Conservation (phyloP, 2,888 invertebrate species). For the Calameuta idolon region DNA sequence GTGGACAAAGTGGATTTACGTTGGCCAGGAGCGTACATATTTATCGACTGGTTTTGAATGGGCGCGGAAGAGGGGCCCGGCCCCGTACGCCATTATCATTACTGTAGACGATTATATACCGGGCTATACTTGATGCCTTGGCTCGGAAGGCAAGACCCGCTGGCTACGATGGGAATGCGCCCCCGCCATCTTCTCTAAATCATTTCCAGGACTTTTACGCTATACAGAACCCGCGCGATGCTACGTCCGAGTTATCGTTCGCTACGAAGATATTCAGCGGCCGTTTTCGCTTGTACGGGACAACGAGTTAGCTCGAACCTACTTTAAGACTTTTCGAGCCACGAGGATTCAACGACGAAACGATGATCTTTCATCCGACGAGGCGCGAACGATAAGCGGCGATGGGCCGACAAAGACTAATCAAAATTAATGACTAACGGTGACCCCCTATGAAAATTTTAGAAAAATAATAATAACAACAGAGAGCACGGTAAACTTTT, state of each 20-base stretch:
- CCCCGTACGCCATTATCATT: conserved; percentile 39
- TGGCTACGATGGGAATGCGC: conserved; percentile 31
- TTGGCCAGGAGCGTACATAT: conserved; percentile 47
- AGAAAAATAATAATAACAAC: too few relatives aligned
- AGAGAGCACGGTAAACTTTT: too few relatives aligned
- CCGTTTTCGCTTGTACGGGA: too few relatives aligned
- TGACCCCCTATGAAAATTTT: too few relatives aligned
- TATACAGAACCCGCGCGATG: conserved; percentile 25
- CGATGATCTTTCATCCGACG: too few relatives aligned
- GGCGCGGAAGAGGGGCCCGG: too few relatives aligned
- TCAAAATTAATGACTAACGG: too few relatives aligned
- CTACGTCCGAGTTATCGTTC: conserved; percentile 41
- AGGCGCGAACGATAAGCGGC: too few relatives aligned
- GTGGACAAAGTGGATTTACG: conserved; percentile 52
- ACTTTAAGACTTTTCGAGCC: too few relatives aligned
- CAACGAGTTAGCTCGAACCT: too few relatives aligned
- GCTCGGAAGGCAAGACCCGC: conserved; percentile 14
- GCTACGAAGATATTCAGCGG: conserved; percentile 23
- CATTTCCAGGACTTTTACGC: conserved; percentile 35
- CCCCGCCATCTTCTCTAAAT: conserved; percentile 42
- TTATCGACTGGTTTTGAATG: conserved; percentile 55
- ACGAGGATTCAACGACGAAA: too few relatives aligned
- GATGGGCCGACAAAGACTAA: too few relatives aligned
- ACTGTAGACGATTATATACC: conserved; percentile 35
- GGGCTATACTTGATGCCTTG: conserved; percentile 19